Evolutionary conservation across 2,797 vertebrate genomes (phyloP), one percentile per base, ranked within the genome.

Genomic region (Amblyopsis hoosieri): DNA sequence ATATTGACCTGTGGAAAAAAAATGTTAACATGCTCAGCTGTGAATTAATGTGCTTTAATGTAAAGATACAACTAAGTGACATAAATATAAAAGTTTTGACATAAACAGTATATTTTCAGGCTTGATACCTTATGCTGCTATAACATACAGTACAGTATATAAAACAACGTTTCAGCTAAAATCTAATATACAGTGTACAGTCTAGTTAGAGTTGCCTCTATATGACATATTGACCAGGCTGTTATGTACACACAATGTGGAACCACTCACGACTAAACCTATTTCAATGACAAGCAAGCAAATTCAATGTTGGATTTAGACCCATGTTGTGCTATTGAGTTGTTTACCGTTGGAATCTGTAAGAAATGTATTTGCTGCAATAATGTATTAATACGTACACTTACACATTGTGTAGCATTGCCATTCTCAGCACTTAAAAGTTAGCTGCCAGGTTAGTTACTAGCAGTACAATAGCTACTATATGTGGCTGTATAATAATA

Each of bases 41-140:
- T 53, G 12, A 33, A 71, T 66, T 55, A 54, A 29, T 45, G 62
- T 67, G 23, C 66, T 85, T 80, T 86, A 80, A 77, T 87, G 68
- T 59, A 60, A 71, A 64, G 50, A 1, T 71, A 62, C 56, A 69
- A 61, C 60, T 8, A 42, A 42, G 8, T 42, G 8, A 42, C 9
- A 42, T 8, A 74, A 62, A 71, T 65, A 79, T 37, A 78, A 74
- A 66, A 71, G 56, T 29, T 29, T 29, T 29, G 23, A 31, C 50
- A 52, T 58, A 59, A 47, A 54, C 71, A 48, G 54, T 58, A 73
- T 80, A 62, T 67, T 64, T 81, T 66, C 55, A 77, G 61, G 73
- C 62, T 54, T 46, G 19, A 52, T 58, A 23, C 33, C 60, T 57
- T 57, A 31, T 2, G 54, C 45, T 71, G 55, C n/a, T 58, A 0